Percentiles rank a stretch among this genome's conserved stretches.
phyloP scores from a whole-genome alignment of 2,888 invertebrate genomes.

The Diadromus collaris region DNA sequence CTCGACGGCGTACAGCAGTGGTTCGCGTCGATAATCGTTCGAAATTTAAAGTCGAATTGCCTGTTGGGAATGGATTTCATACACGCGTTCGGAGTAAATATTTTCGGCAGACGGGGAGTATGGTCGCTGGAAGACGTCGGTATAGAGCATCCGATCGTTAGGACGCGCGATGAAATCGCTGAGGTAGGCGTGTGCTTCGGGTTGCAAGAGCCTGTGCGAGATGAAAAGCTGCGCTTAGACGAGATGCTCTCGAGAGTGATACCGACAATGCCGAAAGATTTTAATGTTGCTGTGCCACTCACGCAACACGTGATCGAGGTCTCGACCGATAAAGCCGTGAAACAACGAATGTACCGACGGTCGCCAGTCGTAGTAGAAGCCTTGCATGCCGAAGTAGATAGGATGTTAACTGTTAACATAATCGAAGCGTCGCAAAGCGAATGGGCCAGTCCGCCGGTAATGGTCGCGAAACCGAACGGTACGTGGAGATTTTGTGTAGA shows the following conservation, averaged over 20 bases:
- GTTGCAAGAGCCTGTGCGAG: background rate
- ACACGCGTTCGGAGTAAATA: background rate
- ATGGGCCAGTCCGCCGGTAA: background rate
- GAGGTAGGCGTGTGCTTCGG: background rate
- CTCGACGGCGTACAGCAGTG: background rate
- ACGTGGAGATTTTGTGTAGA: too few relatives aligned
- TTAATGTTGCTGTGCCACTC: background rate
- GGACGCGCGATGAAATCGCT: background rate
- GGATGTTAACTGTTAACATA: background rate
- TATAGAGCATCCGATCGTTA: background rate
- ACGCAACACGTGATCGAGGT: background rate
- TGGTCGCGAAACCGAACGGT: background rate
- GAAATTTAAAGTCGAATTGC: background rate
- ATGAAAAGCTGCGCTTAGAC: background rate
- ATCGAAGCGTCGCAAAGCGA: background rate
- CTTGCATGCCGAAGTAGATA: conserved; percentile 1
- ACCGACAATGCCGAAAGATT: background rate
- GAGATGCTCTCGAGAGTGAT: conserved; percentile 2
- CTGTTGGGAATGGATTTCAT: background rate
- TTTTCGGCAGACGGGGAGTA: background rate
- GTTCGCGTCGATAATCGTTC: conserved; percentile 2
- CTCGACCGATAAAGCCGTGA: background rate
- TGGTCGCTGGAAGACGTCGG: background rate
- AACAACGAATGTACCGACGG: background rate
- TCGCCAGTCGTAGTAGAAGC: background rate